Base-by-base conservation (phyloP, 2,797 vertebrate genomes). In the Myotis findleyi region DNA sequence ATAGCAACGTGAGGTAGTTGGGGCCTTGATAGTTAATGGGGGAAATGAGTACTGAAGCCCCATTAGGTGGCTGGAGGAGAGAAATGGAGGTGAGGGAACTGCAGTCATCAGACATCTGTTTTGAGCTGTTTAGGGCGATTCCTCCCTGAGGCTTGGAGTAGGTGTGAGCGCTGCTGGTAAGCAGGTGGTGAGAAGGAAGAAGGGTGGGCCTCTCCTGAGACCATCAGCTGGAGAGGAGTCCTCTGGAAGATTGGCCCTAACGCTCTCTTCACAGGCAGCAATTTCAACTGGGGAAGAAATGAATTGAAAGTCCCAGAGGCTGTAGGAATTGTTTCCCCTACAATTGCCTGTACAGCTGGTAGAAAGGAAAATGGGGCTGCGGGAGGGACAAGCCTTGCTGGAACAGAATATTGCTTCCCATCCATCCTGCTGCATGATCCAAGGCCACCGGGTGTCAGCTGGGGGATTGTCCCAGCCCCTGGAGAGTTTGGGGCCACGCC, bases 401-500 rank as follows among this genome's bases (percentile, higher is more conserved):
- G 47, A 33, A 25, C 20, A 66, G 66, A 84, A 27, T 68, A 33
- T 68, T 72, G 69, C 86, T 89, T 59, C 33, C 75, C 49, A n/a
- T 59, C 62, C 47, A 57, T 23, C 21, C 17, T 7, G 51, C 18
- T 53, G 66, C 16, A 20, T 1, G 30, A 76, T 64, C 47, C 38
- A 2, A 0, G 13, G 66, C 62, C 14, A 18, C 25, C 27, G 38
- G 69, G 2, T 38, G 23, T 96, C 96, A 97, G 68, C 81, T 49
- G 36, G 68, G 53, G 83, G 66, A 81, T 55, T 79, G 55, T 72
- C 38, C 11, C 77, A 55, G 77, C 68, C 55, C 75, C 93, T 88
- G 62, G 88, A 90, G 93, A 94, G 53, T 41, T 83, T 2, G 5
- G 57, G 38, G 41, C 79, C 92, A 95, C 66, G 0, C 96, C 96